Evolutionary conservation across 1,140 invertebrate genomes (phyloP).

Genomic region (Nomia melanderi): DNA sequence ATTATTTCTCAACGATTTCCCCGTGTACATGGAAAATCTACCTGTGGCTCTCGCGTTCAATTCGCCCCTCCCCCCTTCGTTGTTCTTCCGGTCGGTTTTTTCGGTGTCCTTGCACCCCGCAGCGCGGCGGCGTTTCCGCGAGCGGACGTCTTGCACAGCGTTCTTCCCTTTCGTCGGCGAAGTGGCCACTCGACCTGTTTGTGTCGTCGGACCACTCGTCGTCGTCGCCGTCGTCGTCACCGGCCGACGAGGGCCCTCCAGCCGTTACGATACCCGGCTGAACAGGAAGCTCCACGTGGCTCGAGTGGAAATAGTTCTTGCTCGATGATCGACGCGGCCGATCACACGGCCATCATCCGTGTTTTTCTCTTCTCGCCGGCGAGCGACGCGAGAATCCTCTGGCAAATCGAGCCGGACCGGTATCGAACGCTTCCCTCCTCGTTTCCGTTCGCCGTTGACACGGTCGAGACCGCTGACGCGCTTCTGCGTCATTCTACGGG

Average conservation of each 20-base stretch:
- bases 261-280: not conserved
- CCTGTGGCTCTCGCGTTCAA: constrained; percentile 23
- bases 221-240: constrained; percentile 2
- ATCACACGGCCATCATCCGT: not conserved
- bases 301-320: not conserved
- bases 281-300: not conserved
- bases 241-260: not conserved
- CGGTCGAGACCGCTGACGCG: no score
- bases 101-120: not conserved
- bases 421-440: no score
- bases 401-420: not conserved
- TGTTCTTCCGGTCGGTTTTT: not conserved
- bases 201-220: constrained; percentile 15
- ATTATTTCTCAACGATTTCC: not conserved
- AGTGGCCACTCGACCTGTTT: constrained; percentile 43
- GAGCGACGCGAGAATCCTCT: not conserved
- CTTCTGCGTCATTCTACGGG: no score
- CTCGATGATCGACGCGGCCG: not conserved
- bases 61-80: not conserved
- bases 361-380: not conserved
- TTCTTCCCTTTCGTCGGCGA: constrained; percentile 17
- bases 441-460: no score
- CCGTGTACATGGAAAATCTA: not conserved
- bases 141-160: constrained; percentile 20
- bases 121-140: not conserved